Evolutionary conservation across 2,113 vertebrate species (phyloP).

Genomic region (Alethe castanea): DNA sequence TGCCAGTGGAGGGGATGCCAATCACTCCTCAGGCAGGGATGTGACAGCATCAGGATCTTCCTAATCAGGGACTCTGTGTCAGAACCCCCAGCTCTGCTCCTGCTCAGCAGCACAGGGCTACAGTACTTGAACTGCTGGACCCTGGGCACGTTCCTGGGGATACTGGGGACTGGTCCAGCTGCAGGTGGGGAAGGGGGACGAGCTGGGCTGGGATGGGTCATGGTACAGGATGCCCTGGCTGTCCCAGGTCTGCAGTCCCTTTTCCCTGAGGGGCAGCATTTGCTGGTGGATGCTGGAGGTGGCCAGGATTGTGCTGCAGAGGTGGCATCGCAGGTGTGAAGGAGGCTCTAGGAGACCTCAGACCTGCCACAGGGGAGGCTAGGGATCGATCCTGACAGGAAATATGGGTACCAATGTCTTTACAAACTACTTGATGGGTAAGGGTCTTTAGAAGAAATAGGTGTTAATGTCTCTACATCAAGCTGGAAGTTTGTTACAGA

Average conservation of each 20-base stretch:
- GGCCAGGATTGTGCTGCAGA: not conserved
- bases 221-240: not conserved
- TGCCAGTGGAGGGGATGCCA: not conserved
- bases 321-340: not conserved
- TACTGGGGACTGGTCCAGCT: not conserved
- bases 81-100: not conserved
- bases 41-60: not conserved
- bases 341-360: not conserved
- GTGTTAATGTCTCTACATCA: not conserved
- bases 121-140: not conserved
- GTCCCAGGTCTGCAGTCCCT: not conserved
- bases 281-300: not conserved
- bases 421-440: not conserved
- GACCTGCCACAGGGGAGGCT: not conserved
- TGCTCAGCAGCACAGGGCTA: not conserved
- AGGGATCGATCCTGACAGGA: not conserved
- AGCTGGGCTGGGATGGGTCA: not conserved
- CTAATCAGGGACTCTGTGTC: not conserved
- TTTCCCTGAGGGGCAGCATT: not conserved
- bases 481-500: not conserved
- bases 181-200: not conserved
- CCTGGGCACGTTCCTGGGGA: not conserved
- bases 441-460: not conserved
- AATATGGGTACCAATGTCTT: not conserved
- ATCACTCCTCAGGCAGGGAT: not conserved